Conservation (phyloP, 2,113 vertebrate species). For the Phycodurus eques region DNA sequence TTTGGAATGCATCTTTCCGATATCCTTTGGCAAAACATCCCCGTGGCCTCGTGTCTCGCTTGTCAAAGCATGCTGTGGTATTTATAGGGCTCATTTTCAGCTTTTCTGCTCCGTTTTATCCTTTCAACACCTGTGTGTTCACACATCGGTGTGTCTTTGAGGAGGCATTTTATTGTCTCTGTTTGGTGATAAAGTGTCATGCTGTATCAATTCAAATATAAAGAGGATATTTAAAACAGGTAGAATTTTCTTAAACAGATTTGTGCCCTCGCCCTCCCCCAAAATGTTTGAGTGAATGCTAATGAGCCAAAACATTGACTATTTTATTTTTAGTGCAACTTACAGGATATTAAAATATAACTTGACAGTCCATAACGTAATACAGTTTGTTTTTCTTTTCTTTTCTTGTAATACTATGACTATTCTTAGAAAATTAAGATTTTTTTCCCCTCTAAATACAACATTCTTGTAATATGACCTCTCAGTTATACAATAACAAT, state of each 20-base stretch:
- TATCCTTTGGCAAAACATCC: constrained; percentile 60
- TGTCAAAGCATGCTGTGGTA: constrained; percentile 76
- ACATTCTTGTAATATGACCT: too few species aligned
- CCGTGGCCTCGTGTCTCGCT: constrained; percentile 61
- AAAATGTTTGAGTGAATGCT: too few species aligned
- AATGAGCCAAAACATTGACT: too few species aligned
- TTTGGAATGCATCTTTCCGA: constrained; percentile 57
- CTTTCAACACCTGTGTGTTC: constrained; percentile 3
- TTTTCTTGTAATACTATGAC: too few species aligned
- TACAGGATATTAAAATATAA: too few species aligned
- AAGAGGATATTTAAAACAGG: background rate
- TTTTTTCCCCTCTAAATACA: too few species aligned
- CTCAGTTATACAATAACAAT: too few species aligned
- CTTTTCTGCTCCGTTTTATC: constrained; percentile 50
- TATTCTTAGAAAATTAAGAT: too few species aligned
- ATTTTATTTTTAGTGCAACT: too few species aligned
- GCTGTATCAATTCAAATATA: background rate
- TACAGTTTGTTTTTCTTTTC: too few species aligned
- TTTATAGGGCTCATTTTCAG: constrained; percentile 65
- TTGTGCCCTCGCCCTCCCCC: too few species aligned
- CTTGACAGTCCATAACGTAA: too few species aligned
- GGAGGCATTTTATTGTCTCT: constrained; percentile 5
- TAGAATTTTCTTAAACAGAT: background rate
- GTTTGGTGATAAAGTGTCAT: background rate
- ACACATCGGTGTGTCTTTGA: background rate